Base-by-base conservation (phyloP, 2,797 vertebrate genomes). In the Chaetophractus vellerosus region DNA sequence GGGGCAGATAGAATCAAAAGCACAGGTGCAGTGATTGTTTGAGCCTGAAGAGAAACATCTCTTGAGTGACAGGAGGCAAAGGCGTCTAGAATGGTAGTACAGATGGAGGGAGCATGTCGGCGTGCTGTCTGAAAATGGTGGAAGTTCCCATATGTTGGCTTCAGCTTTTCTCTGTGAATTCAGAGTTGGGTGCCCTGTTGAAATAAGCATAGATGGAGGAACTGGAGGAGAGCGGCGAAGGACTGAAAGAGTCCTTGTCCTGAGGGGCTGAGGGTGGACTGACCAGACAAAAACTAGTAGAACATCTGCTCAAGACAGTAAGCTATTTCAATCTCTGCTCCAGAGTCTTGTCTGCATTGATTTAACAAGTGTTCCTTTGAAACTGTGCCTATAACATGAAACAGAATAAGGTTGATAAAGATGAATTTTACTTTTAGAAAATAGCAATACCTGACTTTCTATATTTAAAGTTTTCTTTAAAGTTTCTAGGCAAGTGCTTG, bases 391-490 rank as follows among this genome's bases (percentile, higher is more conserved):
- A 14, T 52, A 18, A 24, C 2, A 0, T 0, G 16, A 75, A 72
- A 24, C 5, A 5, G 6, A 8, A 0, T 6, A 6, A 68, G 33
- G 41, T 38, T 45, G 21, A 83, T 63, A 48, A 52, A 50, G 55
- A 87, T 23, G 8, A 33, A 31, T 61, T 78, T 66, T 57, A 81
- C 72, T 68, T 79, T 86, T 24, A 36, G 38, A 80, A 94, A 66
- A 15, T 19, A 19, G 52, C 18, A 33, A 0, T 16, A 36, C 2
- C 31, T 90, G 83, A 24, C 23, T 93, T 57, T 4, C 21, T 55
- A 33, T 21, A 31, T n/a, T 78, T 50, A n/a, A 76, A 63, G 1
- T 66, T 68, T 66, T 82, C 28, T 50, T 89, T 71, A 59, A 81
- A 59, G 26, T 33, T 18, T 91, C 38, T 14, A 81, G 72, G 7